These are phyloP conservation scores for Laticauda laticaudata DNA, from an alignment of 2,113 vertebrate genomes.

Conservation along the genomic window DNA sequence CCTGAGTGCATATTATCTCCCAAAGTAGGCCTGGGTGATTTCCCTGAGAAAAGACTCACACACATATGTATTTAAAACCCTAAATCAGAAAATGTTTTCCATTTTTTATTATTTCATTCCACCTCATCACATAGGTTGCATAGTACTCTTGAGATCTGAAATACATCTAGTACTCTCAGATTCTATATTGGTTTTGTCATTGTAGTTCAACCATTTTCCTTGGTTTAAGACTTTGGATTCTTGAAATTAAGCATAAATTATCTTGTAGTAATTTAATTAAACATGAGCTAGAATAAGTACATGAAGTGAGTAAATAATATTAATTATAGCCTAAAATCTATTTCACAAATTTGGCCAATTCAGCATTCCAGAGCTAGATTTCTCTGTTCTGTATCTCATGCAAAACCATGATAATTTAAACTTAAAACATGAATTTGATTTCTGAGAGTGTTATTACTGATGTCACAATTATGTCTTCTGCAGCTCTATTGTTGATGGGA, in stretches of 20 bases:
- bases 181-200: background rate
- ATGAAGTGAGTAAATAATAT: background rate
- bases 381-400: background rate
- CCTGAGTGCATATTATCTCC: background rate
- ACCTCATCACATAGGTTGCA: conserved; percentile 3
- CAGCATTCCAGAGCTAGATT: background rate
- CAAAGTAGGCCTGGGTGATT: background rate
- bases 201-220: background rate
- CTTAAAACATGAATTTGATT: background rate
- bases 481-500: background rate
- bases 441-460: background rate
- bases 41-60: background rate
- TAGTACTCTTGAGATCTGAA: background rate
- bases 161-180: background rate
- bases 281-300: background rate
- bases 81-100: background rate
- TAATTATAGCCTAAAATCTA: background rate
- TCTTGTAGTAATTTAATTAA: background rate
- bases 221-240: conserved; percentile 1
- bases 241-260: background rate
- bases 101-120: background rate
- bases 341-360: background rate
- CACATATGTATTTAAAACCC: conserved; percentile 10
- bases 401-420: background rate
- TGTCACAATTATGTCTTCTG: background rate